phyloP scores from a whole-genome alignment of 2,888 invertebrate species.

The Cremastinae sp. region DNA sequence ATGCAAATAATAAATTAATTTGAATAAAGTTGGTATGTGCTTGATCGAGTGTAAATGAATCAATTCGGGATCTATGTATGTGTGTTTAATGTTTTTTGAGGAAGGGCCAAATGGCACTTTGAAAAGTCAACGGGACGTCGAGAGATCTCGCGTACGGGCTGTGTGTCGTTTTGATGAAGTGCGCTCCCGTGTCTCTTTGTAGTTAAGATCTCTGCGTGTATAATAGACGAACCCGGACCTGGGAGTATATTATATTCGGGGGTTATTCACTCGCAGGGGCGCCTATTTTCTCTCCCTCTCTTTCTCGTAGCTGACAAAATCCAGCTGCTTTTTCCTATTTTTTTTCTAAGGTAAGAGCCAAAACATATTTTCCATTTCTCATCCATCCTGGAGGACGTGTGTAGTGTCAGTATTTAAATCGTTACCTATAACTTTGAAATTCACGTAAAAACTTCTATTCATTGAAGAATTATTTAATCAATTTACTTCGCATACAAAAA shows the following conservation, averaged over 20 bases:
- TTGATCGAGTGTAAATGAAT: slow-evolving; percentile 8
- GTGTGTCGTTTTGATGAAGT: slow-evolving; percentile 74
- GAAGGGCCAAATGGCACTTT: slow-evolving; percentile 9
- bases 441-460: too few species aligned
- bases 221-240: slow-evolving; percentile 63
- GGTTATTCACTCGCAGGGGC: slow-evolving; percentile 47
- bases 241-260: slow-evolving; percentile 76
- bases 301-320: slow-evolving; percentile 34
- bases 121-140: slow-evolving; percentile 24
- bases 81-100: not conserved
- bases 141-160: slow-evolving; percentile 1
- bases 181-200: slow-evolving; percentile 61
- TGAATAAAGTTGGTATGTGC: not conserved
- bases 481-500: too few species aligned
- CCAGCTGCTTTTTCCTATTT: too few species aligned
- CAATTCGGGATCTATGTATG: slow-evolving; percentile 1
- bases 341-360: too few species aligned
- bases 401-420: too few species aligned
- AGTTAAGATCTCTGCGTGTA: slow-evolving; percentile 41
- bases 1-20: not conserved
- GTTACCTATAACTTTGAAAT: slow-evolving; percentile 1
- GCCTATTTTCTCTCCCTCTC: too few species aligned
- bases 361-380: too few species aligned
- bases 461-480: too few species aligned
- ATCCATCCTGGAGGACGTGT: too few species aligned